Percentiles rank a stretch among this genome's conserved stretches.
Conservation (phyloP, 2,113 vertebrate species). For the Aix galericulata region DNA sequence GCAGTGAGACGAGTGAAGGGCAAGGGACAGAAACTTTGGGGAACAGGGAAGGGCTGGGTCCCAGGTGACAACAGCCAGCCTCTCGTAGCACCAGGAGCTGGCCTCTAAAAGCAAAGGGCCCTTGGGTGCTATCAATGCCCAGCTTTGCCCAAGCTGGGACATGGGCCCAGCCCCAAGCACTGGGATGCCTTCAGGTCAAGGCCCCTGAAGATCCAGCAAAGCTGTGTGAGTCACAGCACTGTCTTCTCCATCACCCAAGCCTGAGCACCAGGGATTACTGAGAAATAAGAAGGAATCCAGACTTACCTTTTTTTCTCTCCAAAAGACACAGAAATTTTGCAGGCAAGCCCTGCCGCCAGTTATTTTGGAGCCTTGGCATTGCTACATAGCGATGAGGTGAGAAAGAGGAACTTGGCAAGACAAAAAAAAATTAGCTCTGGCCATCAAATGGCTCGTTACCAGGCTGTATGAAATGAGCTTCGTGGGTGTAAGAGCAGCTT, state of each 20-base stretch:
- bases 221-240: neutral
- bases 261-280: fast-evolving
- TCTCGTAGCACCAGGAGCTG: neutral
- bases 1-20: neutral
- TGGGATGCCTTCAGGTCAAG: neutral
- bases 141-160: neutral
- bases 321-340: neutral
- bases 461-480: neutral
- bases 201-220: neutral
- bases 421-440: neutral
- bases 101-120: neutral
- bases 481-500: neutral
- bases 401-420: neutral
- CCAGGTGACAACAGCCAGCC: neutral
- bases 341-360: neutral
- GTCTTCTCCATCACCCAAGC: neutral
- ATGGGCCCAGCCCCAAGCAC: neutral
- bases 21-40: neutral
- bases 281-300: neutral
- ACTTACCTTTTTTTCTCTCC: neutral
- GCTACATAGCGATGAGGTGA: neutral
- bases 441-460: neutral
- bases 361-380: neutral
- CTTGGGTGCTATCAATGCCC: fast-evolving
- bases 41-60: neutral